These are phyloP conservation scores for Phthorimaea operculella DNA, from an alignment of 1,140 invertebrate genomes.

Conservation along the genomic window DNA sequence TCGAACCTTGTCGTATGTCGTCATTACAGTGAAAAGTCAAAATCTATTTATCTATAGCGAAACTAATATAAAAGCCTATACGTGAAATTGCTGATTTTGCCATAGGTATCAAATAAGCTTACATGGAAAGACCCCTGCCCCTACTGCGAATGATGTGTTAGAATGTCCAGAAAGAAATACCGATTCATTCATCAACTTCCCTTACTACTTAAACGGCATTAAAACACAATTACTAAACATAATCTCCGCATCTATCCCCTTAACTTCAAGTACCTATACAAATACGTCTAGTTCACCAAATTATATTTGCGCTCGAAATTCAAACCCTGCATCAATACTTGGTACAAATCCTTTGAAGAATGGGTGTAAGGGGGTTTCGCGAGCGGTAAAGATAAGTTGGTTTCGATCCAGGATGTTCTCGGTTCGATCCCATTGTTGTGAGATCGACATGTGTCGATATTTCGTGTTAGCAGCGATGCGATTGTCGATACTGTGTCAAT, in stretches of 20 bases:
- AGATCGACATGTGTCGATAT: conserved; percentile 58
- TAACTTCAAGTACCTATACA: conserved; percentile 55
- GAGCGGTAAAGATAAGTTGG: conserved; percentile 11
- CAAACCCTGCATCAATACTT: not conserved
- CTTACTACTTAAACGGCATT: conserved; percentile 43
- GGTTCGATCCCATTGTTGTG: conserved; percentile 34
- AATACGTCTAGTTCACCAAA: conserved; percentile 25
- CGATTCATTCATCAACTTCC: conserved; percentile 18
- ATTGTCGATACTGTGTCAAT: conserved; percentile 13
- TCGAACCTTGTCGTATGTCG: too few species aligned
- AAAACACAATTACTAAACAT: conserved; percentile 55
- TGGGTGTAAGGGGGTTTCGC: not conserved
- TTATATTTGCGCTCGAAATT: conserved; percentile 8
- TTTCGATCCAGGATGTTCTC: conserved; percentile 38
- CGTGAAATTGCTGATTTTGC: too few species aligned
- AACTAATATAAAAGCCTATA: too few species aligned
- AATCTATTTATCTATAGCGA: too few species aligned
- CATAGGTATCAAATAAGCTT: too few species aligned
- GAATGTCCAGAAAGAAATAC: conserved; percentile 57
- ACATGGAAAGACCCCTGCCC: too few species aligned
- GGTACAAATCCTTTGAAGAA: not conserved
- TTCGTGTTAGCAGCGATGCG: conserved; percentile 25
- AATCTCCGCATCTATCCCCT: conserved; percentile 51
- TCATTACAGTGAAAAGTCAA: too few species aligned
- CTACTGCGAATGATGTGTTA: not conserved